phyloP scores from a whole-genome alignment of 2,888 invertebrate genomes.

The Trissoscelio sp. region DNA sequence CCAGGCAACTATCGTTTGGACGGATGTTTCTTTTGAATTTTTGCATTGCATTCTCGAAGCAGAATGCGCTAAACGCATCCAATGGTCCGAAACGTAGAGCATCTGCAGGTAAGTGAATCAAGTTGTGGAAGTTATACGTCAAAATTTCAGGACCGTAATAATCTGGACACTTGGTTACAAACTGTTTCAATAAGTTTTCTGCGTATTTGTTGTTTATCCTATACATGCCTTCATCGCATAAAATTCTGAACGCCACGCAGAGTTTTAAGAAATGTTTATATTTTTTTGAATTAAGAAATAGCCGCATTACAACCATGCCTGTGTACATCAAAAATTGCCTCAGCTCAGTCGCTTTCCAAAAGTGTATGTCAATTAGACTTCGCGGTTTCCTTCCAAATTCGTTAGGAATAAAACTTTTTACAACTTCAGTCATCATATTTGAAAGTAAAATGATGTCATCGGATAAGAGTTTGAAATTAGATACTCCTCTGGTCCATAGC shows the following conservation, averaged over 20 bases:
- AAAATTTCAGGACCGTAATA: constrained; percentile 68
- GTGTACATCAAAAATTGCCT: constrained; percentile 10
- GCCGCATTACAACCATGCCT: not conserved
- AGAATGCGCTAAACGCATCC: constrained; percentile 3
- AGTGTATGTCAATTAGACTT: constrained; percentile 18
- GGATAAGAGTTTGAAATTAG: not conserved
- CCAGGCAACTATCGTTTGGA: not conserved
- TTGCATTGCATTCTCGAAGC: constrained; percentile 3
- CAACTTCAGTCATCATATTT: not conserved
- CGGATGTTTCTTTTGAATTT: constrained; percentile 13
- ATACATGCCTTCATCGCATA: constrained; percentile 24
- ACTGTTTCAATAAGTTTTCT: constrained; percentile 41
- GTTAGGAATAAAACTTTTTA: constrained; percentile 13
- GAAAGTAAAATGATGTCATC: constrained; percentile 6
- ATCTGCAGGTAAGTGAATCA: constrained; percentile 71
- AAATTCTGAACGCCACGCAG: constrained; percentile 63
- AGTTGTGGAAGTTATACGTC: constrained; percentile 73
- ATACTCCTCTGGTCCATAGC: constrained; percentile 5
- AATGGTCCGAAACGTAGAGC: constrained; percentile 9
- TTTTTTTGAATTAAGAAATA: not conserved
- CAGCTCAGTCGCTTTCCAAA: constrained; percentile 72
- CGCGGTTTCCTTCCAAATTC: constrained; percentile 28
- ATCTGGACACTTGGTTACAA: constrained; percentile 27
- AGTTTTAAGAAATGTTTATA: constrained; percentile 70
- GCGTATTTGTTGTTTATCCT: constrained; percentile 35